Evolutionary conservation across 2,797 vertebrate genomes (phyloP), one percentile per base, ranked within the genome.

Genomic region (Rhinella marina): DNA sequence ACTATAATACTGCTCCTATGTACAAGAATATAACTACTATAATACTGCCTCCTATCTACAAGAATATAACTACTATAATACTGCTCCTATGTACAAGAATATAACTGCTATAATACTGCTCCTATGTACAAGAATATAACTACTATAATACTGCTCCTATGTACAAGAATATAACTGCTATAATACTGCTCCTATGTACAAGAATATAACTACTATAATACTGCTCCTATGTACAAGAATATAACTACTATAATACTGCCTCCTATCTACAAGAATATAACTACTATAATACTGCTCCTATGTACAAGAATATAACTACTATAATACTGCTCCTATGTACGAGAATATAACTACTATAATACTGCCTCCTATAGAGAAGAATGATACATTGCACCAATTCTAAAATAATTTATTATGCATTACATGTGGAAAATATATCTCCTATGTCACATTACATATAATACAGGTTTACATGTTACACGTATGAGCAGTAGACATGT

Each of bases 61-160:
- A 70, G 68, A 70, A 70, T 70, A 70, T 70, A 70, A 70, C 68
- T 70, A 70, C 68, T 70, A 32, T 70, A 70, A 70, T 32, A 70
- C 29, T 70, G 14, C 68, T 32, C 68, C 68, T 70, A 32, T 70
- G 14, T 70, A 70, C 68, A 70, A 70, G 68, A 70, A 70, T 70
- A 70, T 70, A 70, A 70, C 68, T 70, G 19, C 68, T 70, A 70
- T 70, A 70, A 70, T 70, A 70, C 68, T 70, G 14, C 29, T 27
- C 25, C 64, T 66, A 25, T 66, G 14, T 66, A 66, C 64, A 66
- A 66, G 64, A 66, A 66, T 66, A 66, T 66, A 66, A 66, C 64
- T 66, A 66, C n/a, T 66, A 66, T 66, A 66, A 68, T 68, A 68
- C 64, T 27, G 25, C 64, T 6, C 64, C n/a, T 66, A 66, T 66